Evolutionary conservation across 2,888 invertebrate genomes (phyloP), one percentile per base, ranked within the genome.

Genomic region (Hydroisotoma schaefferi): DNA sequence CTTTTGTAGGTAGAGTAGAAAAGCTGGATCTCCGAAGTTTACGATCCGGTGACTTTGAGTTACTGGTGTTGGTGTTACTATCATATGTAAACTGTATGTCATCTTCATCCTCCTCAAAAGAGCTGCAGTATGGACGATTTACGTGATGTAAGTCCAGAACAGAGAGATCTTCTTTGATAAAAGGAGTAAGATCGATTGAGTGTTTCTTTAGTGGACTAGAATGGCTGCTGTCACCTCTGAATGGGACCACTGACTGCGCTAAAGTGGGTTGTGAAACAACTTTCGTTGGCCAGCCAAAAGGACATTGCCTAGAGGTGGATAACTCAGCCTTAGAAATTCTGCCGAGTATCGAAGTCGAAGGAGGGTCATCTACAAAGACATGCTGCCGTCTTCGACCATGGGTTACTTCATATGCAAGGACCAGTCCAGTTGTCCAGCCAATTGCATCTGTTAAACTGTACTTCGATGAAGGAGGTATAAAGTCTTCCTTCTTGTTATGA

Each of bases 171-270:
- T 68, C 69, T 22, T 60, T 44, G 12, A 70, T 54, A 40, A 71
- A 69, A 1, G 71, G 71, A 18, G 68, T 63, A 10, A 51, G 10
- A 44, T 69, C 71, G 48, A 69, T 69, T 1, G 70, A 68, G 20
- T 46, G 55, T 20, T 23, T 52, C 22, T 6, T 28, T 3, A 37
- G 37, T 52, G 33, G 33, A 4, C n/a, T 27, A 29, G 12, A 27
- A 22, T 12, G 44, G 18, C 6, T 2, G 15, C 20, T 20, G 15
- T 5, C 6, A 12, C 51, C 49, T 22, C 43, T 38, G 22, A 52
- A 20, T 44, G 38, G 49, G 12, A 55, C 38, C 1, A 28, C 44
- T 4, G 29, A 33, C 15, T 29, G 37, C 12, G 57, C 28, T 18
- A 65, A 46, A 20, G 57, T 33, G 2, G 70, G 68, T 38, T 68